Evolutionary conservation across 2,797 vertebrate genomes (phyloP), one percentile per base, ranked within the genome.

Genomic region (Chloroceryle inda): DNA sequence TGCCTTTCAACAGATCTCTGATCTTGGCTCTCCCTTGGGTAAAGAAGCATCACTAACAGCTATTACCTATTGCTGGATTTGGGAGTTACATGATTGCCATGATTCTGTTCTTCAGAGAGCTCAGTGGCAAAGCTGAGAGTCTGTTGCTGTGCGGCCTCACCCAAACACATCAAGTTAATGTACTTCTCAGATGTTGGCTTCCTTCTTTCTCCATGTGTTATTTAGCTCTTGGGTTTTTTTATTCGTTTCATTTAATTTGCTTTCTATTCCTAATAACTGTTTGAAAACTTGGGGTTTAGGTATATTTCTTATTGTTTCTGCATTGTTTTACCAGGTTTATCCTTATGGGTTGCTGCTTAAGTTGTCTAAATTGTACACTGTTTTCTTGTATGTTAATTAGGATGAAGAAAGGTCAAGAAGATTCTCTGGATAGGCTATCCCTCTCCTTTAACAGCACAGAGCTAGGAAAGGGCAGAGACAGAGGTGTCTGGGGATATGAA

Each of bases 41-140:
- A 12, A 62, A 86, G 33, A 33, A 45, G 14, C 49, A 27, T 6
- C 19, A 11, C 59, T 14, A 31, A 19, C 33, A 74, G n/a, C 47
- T 77, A 10, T 15, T 80, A 7, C 21, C 24, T 92, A 40, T 49
- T 88, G 40, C 29, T 3, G 6, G 23, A 47, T 77, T 94, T 80
- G 35, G 29, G 16, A 44, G 35, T 21, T 77, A 4, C 1, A 0
- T 0, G 4, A 29, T 23, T 62, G 44, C n/a, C 82, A 6, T 3
- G 2, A 38, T 64, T 13, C 24, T 73, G 19, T 27, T n/a, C 47
- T 83, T 85, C 49, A 38, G 40, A 74, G 68, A 64, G 10, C 33
- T 52, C 23, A 24, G 19, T 27, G 59, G 42, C 18, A 85, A 79
- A 58, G 22, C 22, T 56, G 45, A 44, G 38, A 49, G 13, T 10